Conservation (phyloP, 2,888 invertebrate species). For the Cyclophora albipunctata region DNA sequence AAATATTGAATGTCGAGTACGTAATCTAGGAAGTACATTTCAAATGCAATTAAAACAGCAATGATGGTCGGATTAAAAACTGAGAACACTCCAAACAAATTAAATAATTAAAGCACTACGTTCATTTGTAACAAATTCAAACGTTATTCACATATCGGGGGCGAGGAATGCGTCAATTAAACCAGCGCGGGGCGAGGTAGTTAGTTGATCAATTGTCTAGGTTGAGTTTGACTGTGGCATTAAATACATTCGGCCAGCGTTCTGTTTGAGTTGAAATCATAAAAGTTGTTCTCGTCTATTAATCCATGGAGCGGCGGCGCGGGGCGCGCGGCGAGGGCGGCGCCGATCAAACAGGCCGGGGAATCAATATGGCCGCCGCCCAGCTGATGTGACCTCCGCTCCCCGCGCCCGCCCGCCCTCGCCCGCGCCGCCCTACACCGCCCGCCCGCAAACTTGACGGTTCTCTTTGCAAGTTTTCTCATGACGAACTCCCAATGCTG, state of each 20-base stretch:
- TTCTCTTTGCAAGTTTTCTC: constrained; percentile 54
- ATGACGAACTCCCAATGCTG: constrained; percentile 39
- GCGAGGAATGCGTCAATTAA: no score
- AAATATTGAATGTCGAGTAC: no score
- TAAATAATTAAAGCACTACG: no score
- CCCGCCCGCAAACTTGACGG: constrained; percentile 47
- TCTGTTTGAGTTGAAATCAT: constrained; percentile 72
- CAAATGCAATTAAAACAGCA: no score
- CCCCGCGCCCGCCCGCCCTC: constrained; percentile 40
- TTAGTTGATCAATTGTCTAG: constrained; percentile 8
- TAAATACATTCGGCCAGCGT: constrained; percentile 41
- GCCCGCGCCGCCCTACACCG: constrained; percentile 30
- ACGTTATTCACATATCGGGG: no score
- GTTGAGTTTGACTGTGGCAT: constrained; percentile 30
- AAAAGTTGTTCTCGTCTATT: constrained; percentile 73
- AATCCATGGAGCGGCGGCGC: constrained; percentile 51
- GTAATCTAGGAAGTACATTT: no score
- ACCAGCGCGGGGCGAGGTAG: no score
- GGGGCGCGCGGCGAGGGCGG: constrained; percentile 47
- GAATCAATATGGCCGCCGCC: constrained; percentile 75
- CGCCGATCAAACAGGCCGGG: constrained; percentile 72
- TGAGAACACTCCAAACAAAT: no score
- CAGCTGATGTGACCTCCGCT: constrained; percentile 72
- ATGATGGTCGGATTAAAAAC: no score
- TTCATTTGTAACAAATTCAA: no score